Conservation (phyloP, 2,797 vertebrate species). For the Cyclopterus lumpus region DNA sequence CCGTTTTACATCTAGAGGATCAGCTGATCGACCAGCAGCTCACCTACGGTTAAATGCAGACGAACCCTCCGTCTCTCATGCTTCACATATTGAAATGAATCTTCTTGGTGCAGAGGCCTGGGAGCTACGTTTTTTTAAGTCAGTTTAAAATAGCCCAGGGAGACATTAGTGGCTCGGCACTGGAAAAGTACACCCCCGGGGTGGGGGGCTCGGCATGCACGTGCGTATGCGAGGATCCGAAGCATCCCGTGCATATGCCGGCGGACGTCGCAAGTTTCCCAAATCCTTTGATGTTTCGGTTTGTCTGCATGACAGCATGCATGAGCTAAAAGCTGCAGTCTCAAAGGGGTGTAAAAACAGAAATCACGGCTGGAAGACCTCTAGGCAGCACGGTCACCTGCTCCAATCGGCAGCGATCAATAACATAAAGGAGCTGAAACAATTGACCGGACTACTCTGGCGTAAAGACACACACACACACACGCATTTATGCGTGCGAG, state of each 20-base stretch:
- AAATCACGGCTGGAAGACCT: background rate
- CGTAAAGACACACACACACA: background rate
- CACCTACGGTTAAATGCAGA: background rate
- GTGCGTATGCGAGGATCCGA: conserved; percentile 21
- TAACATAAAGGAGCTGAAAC: conserved; percentile 9
- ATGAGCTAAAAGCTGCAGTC: background rate
- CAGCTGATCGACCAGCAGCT: conserved; percentile 2
- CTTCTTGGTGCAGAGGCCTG: conserved; percentile 40
- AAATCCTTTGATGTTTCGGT: conserved; percentile 37
- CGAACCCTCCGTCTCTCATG: background rate
- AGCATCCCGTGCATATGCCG: background rate
- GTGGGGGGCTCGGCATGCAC: conserved; percentile 25
- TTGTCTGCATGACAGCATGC: conserved; percentile 11
- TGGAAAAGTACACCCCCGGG: conserved; percentile 33
- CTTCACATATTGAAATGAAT: conserved; percentile 36
- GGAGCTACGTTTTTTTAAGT: conserved; percentile 48
- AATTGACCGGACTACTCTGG: background rate
- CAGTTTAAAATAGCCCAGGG: conserved; percentile 58
- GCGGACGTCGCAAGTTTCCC: conserved; percentile 1
- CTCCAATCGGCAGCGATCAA: conserved; percentile 8
- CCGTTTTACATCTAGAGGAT: background rate
- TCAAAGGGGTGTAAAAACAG: background rate
- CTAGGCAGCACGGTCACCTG: background rate
- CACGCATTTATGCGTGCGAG: conserved; percentile 24
- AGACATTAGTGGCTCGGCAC: conserved; percentile 25